Evolutionary conservation across 23 tunicate genomes (phyloP), one percentile per base, ranked within the genome.

Genomic region (Oikopleura vanhoeffeni): DNA sequence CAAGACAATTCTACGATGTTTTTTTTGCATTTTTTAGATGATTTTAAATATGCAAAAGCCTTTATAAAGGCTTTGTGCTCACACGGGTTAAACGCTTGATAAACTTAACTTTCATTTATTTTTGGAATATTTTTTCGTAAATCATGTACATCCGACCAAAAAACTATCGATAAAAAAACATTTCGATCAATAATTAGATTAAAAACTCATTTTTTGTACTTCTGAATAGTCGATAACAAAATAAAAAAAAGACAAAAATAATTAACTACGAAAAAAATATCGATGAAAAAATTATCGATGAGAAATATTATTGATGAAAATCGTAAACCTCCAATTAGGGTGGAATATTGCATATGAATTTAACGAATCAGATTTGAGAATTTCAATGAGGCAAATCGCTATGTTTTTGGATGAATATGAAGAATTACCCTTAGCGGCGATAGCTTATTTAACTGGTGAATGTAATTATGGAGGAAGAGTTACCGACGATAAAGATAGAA

Each of bases 311-410:
- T n/a, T n/a, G n/a, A n/a, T n/a, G n/a, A n/a, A n/a, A n/a, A n/a
- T n/a, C n/a, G n/a, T n/a, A n/a, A n/a, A n/a, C n/a, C n/a, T n/a
- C 39, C 91, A 92, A 0, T 86, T 92, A 2, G 97, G 97, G 8
- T 92, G 97, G 97, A 92, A 92, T 82, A 92, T 92, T 40, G 89
- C 97, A 0, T 92, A 92, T 82, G 97, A 92, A 77, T 92, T 92
- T 85, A 92, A 92, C 84, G 97, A 92, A 83, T 92, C 97, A 0
- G 97, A 92, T 87, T 86, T 92, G 2, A 88, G 97, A 40, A 92
- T 92, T 89, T 89, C 92, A 86, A 92, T 92, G 97, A 41, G 97
- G 41, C 97, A 92, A 86, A 82, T 92, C 24, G 77, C 89, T 92
- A 92, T 92, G 97, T 92, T 92, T 84, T 67, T 92, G 39, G 89